Evolutionary conservation across 2,797 vertebrate species (phyloP), one percentile per base, ranked within the genome.

Genomic region (Gila robusta): DNA sequence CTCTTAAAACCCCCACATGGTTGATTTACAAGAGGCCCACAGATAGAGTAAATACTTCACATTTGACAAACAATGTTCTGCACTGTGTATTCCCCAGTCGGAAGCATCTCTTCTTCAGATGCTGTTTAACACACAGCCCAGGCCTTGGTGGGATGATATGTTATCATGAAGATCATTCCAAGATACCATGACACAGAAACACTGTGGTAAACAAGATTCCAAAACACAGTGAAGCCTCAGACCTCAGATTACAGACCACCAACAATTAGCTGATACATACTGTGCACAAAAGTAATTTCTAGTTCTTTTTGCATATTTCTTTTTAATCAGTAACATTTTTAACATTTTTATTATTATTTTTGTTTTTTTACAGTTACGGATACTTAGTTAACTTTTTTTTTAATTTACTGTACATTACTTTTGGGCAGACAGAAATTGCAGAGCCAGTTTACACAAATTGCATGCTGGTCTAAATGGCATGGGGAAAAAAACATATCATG

Each of bases 11-110:
- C 6, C 73, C 32, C 19, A 23, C 10, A 77, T 77, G 73, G 19
- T 4, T 76, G 28, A 37, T 76, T 35, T 76, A 35, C 28, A 76
- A 76, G 10, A 76, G 73, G 19, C 28, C 9, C 28, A 23, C 47
- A 35, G 6, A 76, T 8, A 23, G 73, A 77, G 73, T 77, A 77
- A 77, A 77, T 37, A 77, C 28, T 77, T 76, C 49, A 76, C 28
- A 37, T 54, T 54, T 56, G 49, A 37, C 26, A 77, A 77, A 77
- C 49, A 76, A 54, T 37, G 28, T 54, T 76, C 19, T 76, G 49
- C 19, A 54, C 73, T 77, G 73, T 56, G 49, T 76, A 54, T 76
- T 35, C 19, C 28, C 73, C 47, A 52, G 49, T 52, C 47, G 8
- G 1, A 74, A 52, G 17, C 4, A 2, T 74, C 17, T 76, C 28